Conservation (phyloP, 2,888 invertebrate species). For the Ormyrus thymus region DNA sequence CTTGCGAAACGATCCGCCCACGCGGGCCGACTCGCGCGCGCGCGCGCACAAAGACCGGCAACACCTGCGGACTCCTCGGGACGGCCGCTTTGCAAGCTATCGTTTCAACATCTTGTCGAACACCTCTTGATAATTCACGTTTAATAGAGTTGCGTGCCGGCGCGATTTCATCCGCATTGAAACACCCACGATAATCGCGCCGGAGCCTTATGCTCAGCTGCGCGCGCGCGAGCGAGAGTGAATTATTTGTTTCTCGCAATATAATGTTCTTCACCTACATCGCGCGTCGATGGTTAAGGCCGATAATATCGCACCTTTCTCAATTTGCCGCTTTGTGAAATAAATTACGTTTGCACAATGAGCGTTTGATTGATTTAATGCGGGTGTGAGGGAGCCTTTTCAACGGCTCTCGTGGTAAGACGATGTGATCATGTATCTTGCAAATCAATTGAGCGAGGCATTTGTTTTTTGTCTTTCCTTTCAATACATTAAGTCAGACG, state of each 20-base stretch:
- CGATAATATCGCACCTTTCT: conserved; percentile 35
- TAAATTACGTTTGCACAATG: no score
- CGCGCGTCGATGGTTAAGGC: not conserved
- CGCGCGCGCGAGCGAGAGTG: not conserved
- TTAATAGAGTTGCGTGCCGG: conserved; percentile 44
- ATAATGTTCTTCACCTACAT: conserved; percentile 34
- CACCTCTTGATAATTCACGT: conserved; percentile 45
- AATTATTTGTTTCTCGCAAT: conserved; percentile 42
- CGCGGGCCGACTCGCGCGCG: not conserved
- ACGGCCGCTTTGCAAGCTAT: conserved; percentile 36
- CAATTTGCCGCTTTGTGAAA: no score
- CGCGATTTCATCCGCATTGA: conserved; percentile 43
- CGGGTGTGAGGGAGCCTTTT: no score
- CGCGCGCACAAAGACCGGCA: conserved; percentile 1
- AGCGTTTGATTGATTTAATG: no score
- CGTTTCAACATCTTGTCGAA: conserved; percentile 54
- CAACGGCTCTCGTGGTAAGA: no score
- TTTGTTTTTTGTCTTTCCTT: no score
- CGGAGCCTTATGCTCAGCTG: not conserved
- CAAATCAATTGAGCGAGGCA: no score
- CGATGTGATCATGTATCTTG: no score
- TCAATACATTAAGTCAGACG: no score
- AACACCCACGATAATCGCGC: conserved; percentile 32
- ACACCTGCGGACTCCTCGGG: conserved; percentile 42
- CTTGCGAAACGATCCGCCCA: conserved; percentile 19